Base-by-base conservation (phyloP, 1,140 invertebrate genomes). In the Varroa destructor region DNA sequence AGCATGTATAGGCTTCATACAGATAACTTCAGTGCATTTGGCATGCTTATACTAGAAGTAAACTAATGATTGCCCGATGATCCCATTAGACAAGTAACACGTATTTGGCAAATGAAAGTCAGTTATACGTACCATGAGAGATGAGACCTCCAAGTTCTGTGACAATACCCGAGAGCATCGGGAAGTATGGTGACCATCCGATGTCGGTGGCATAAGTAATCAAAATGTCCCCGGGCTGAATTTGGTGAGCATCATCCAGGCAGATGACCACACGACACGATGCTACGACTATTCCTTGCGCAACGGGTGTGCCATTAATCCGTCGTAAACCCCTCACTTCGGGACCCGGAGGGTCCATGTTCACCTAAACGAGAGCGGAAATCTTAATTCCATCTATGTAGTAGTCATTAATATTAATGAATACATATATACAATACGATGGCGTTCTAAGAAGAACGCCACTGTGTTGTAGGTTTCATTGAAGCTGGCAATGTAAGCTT, bases 141-240 rank as follows among this genome's bases (percentile, higher is more conserved):
- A 92, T 86, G 0, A 91, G 82, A 57, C 90, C 89, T 40, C 89
- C 90, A 5, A 91, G 80, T 80, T 93, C 90, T 0, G 89, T 92
- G 4, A 91, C 86, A 12, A 93, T 83, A 25, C 89, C 90, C 1
- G 82, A 80, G 5, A 92, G 78, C 6, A 92, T 81, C 0, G 89
- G 88, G 77, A 92, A 93, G 78, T 90, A 91, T 0, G 89, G 89
- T n/a, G 87, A 87, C 90, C 90, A 93, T 14, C 87, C 89, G 72
- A 92, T 88, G 77, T 93, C 89, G 0, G 89, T 92, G 40, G 84
- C 84, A 72, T 84, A 81, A 0, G 89, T 90, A 72, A 93, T 86
- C 55, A 92, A 80, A 74, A 93, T 85, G 77, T 92, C 89, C 1
- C 87, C 88, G 64, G 76, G 75, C 78, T 84, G 75, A 67, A 67